Evolutionary conservation across 2,888 invertebrate species (phyloP).

Genomic region (Flexamia atlantica): DNA sequence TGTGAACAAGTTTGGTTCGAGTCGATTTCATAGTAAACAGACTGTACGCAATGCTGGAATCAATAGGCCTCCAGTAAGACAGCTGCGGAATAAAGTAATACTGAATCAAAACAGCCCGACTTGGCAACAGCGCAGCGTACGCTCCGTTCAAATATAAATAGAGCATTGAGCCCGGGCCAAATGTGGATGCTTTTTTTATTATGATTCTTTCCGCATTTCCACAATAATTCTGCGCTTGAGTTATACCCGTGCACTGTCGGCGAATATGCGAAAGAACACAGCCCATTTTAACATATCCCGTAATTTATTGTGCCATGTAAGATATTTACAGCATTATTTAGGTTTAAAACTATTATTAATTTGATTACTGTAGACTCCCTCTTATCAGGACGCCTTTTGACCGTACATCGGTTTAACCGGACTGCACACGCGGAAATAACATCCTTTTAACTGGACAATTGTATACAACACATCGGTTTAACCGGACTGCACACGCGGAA

Average conservation of each 20-base stretch:
- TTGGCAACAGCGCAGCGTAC: constrained; percentile 51
- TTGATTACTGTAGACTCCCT: no score
- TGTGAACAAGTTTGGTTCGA: not conserved
- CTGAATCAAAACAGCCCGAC: constrained; percentile 48
- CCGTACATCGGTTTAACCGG: no score
- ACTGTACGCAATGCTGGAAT: constrained; percentile 38
- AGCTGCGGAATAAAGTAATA: constrained; percentile 48
- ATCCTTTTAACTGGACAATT: no score
- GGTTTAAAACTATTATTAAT: no score
- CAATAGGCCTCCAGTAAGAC: constrained; percentile 54
- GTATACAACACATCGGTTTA: no score
- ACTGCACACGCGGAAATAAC: no score
- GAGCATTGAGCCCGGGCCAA: constrained; percentile 45
- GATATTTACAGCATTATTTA: no score
- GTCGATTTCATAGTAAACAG: constrained; percentile 17
- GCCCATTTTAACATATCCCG: not conserved
- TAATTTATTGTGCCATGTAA: not conserved
- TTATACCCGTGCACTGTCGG: constrained; percentile 26
- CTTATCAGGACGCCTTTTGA: no score
- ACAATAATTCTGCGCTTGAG: constrained; percentile 24
- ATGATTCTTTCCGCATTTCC: constrained; percentile 43
- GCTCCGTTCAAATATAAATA: constrained; percentile 51
- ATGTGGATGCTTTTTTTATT: constrained; percentile 48
- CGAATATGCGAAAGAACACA: constrained; percentile 4
- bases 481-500: no score